These are phyloP conservation scores for Elegia similella DNA, from an alignment of 2,888 invertebrate genomes.

Conservation along the genomic window DNA sequence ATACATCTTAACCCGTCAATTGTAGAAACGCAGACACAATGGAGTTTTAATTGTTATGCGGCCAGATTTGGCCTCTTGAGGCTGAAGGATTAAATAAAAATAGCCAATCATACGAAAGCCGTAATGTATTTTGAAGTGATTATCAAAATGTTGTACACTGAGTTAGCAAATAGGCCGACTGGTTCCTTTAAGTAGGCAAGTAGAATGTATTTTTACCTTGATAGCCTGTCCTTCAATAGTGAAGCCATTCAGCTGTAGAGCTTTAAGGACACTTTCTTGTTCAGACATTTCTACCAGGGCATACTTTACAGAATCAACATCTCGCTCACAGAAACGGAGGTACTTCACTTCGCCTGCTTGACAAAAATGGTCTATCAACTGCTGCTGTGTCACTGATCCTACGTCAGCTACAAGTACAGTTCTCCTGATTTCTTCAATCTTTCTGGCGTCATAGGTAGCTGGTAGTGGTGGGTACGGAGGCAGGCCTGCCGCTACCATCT, in stretches of 20 bases:
- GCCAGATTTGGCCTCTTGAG: too few relatives aligned
- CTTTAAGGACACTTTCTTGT: constrained; percentile 92
- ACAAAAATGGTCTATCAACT: constrained; percentile 93
- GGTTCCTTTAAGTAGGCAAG: too few relatives aligned
- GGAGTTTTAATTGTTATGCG: too few relatives aligned
- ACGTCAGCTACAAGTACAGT: constrained; percentile 94
- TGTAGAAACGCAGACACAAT: too few relatives aligned
- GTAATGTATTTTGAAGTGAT: too few relatives aligned
- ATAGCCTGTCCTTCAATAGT: constrained; percentile 87
- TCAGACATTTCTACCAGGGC: constrained; percentile 97
- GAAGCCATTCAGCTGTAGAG: constrained; percentile 91
- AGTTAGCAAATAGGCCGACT: too few relatives aligned
- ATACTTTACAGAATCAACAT: constrained; percentile 88
- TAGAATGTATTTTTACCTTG: constrained; percentile 44
- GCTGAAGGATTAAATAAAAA: too few relatives aligned
- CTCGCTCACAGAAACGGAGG: constrained; percentile 93
- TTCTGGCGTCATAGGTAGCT: constrained; percentile 91
- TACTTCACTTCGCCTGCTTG: constrained; percentile 97
- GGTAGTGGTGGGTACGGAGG: constrained; percentile 96
- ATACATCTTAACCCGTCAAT: too few relatives aligned
- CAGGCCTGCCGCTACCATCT: constrained; percentile 89
- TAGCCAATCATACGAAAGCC: too few relatives aligned
- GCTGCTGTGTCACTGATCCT: constrained; percentile 87
- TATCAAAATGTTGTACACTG: too few relatives aligned
- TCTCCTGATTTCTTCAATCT: constrained; percentile 97